Base-by-base conservation (phyloP, 2,797 vertebrate species). In the Columba guinea region DNA sequence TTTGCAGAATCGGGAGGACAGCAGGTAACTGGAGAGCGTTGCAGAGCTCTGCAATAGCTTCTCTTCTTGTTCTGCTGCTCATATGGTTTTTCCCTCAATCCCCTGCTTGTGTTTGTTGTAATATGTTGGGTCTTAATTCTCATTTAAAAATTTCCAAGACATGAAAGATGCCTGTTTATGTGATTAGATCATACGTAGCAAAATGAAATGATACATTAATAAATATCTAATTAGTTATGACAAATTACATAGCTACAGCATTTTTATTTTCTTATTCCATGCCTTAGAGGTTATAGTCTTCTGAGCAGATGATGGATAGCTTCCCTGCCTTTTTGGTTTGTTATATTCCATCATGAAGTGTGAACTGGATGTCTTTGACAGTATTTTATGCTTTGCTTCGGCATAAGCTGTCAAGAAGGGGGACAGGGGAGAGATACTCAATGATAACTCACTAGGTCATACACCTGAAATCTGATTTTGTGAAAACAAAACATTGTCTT, bases 201-300 rank as follows among this genome's bases (percentile, higher is more conserved):
- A 90, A 86, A 79, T 58, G 3, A 73, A 87, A 52, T 76, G 39
- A 67, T 59, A 26, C 14, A 34, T 82, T 75, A 78, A 76, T 76
- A 56, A 92, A 67, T 73, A 84, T 26, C 48, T 69, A 64, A 95
- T 86, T 79, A 91, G 82, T 79, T 13, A 55, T 82, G 88, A 59
- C 74, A 93, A 86, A 93, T 95, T 62, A 55, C 41, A 44, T 10
- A 70, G 41, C 37, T 69, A 21, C 52, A 78, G 9, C 41, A 37
- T 65, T 95, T 93, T 37, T 62, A 6, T 80, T 28, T 78, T 82
- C 52, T 35, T 28, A 60, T 86, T 27, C 11, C 7, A 81, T 76
- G n/a, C 70, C 81, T 84, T 52, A 23, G 44, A 71, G 78, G 14
- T 78, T 79, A 18, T 35, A 7, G 35, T 52, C 48, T 69, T 81